Evolutionary conservation across 2,888 invertebrate genomes (phyloP), one percentile per base, ranked within the genome.

Genomic region (Branchinecta sandiegonensis): DNA sequence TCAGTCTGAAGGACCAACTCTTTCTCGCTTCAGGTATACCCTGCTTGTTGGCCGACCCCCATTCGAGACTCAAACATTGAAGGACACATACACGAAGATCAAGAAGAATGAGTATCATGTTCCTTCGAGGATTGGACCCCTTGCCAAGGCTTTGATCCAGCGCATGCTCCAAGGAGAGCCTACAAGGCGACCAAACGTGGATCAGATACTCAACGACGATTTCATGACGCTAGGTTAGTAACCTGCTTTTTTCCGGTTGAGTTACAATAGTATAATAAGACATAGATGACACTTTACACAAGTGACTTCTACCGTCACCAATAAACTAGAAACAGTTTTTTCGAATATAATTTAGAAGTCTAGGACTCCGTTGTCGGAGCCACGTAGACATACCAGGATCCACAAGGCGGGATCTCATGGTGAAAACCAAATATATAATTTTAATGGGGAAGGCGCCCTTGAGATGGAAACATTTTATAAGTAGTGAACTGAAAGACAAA

Each of bases 41-140:
- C 80, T 99, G 73, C 82, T 99, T 8, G 90, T 95, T 68, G 99
- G 99, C 14, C 91, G 91, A 75, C 99, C 99, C 23, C 99, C 99
- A 6, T 99, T 99, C 79, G 99, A 99, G 80, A 97, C 99, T 0
- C 86, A 86, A 70, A 89, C 89, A 47, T 83, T 99, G 65, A 93
- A 90, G 76, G 96, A 97, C 76, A 99, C 99, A 0, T 99, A 99
- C 78, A 85, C 86, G 50, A 86, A 89, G 74, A 99, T 99, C 74
- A 93, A 91, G 76, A 89, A 89, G 76, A 97, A 96, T 78, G 92
- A 96, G 77, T 99, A 97, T 77, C 87, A 78, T 69, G 78, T 86
- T 67, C 85, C 85, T n/a, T 73, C 68, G 70, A 73, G 76, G 46
- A 70, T 77, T 14, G 72, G 74, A 12, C 73, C 72, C 56, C 68